Evolutionary conservation across 2,113 vertebrate species (phyloP).

Genomic region (Microcebus griseorufus): DNA sequence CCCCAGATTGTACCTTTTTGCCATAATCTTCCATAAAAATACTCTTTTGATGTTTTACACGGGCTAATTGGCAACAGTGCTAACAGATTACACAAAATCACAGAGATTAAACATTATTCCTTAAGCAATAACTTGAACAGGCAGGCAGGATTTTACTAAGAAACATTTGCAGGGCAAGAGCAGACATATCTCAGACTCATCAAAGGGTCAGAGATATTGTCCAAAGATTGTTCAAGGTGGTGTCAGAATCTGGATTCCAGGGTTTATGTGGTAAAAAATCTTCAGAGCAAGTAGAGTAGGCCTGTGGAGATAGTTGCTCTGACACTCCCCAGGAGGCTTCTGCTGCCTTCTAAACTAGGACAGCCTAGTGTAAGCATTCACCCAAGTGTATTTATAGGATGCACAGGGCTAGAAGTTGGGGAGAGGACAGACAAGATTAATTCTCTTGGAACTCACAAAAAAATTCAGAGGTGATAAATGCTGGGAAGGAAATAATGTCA

Average conservation of each 20-base stretch:
- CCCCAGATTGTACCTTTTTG: neutral
- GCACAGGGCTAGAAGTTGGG: neutral
- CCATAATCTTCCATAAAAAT: neutral
- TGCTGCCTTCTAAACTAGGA: neutral
- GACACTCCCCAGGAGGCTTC: neutral
- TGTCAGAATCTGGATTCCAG: neutral
- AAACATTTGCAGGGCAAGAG: neutral
- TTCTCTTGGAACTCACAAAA: neutral
- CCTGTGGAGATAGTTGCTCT: neutral
- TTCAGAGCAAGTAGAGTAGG: neutral
- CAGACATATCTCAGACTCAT: neutral
- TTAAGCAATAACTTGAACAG: conserved; percentile 10
- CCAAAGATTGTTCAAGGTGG: neutral
- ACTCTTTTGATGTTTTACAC: neutral
- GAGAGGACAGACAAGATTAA: neutral
- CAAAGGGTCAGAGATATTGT: neutral
- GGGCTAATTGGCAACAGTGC: neutral
- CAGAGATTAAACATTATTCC: neutral
- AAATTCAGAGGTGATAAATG: neutral
- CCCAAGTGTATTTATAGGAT: neutral
- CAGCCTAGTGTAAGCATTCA: neutral
- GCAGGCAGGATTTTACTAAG: neutral
- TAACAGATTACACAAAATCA: neutral
- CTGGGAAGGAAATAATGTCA: neutral
- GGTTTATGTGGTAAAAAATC: neutral